Conservation (phyloP, 2,888 invertebrate species). For the Polietes domitor region DNA sequence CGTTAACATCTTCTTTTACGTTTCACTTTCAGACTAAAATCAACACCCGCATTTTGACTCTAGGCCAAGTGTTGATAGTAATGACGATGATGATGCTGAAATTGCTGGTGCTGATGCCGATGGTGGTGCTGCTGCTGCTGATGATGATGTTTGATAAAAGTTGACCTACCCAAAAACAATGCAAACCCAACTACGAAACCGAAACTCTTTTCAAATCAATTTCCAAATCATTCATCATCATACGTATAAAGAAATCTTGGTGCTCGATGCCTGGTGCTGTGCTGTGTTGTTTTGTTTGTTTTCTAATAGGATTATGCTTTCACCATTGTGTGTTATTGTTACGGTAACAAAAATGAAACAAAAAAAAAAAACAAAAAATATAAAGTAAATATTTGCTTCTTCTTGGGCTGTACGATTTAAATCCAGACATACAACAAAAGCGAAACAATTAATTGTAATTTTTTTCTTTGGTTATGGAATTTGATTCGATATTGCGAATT, state of each 20-base stretch:
- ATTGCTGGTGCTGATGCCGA: slow-evolving; percentile 55
- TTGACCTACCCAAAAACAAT: slow-evolving; percentile 50
- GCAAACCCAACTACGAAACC: background rate
- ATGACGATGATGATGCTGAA: slow-evolving; percentile 48
- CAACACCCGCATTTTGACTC: slow-evolving; percentile 55
- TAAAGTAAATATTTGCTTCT: slow-evolving; percentile 35
- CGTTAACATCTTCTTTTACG: slow-evolving; percentile 38
- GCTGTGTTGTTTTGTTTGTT: slow-evolving; percentile 38
- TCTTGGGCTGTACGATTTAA: background rate
- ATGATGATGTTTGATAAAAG: slow-evolving; percentile 38
- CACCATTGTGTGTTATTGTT: slow-evolving; percentile 45
- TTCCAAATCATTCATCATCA: slow-evolving; percentile 49
- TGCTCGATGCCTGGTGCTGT: too few species aligned
- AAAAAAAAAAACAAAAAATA: too few species aligned
- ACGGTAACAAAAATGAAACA: background rate
- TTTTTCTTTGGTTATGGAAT: slow-evolving; percentile 19
- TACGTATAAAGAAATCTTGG: slow-evolving; percentile 8
- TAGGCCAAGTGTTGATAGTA: slow-evolving; percentile 51
- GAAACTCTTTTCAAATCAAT: slow-evolving; percentile 24
- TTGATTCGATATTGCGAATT: slow-evolving; percentile 39
- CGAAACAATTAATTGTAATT: slow-evolving; percentile 49
- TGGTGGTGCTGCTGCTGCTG: slow-evolving; percentile 20
- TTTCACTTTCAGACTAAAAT: slow-evolving; percentile 45
- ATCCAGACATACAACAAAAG: slow-evolving; percentile 6
- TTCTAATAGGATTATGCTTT: slow-evolving; percentile 60